A percentile compares a stretch with the other conserved stretches of the same genome.
Evolutionary conservation across 1,140 invertebrate genomes (phyloP).

Genomic region (Nautilus pompilius): DNA sequence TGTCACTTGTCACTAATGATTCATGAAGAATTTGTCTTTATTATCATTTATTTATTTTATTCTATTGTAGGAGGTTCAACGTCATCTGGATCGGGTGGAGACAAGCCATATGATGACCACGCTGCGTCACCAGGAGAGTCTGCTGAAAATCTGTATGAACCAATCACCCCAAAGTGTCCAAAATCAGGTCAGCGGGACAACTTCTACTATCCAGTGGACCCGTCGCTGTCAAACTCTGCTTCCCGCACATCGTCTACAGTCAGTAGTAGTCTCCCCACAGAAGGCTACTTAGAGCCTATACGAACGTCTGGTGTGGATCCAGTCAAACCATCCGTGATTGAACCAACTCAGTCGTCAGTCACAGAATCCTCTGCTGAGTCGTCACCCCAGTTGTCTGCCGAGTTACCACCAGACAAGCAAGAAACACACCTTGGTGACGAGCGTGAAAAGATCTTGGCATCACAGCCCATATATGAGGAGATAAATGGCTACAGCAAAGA

Average conservation of each 20-base stretch:
- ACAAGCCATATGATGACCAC: constrained; percentile 32
- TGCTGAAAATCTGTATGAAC: constrained; percentile 45
- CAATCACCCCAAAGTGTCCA: constrained; percentile 36
- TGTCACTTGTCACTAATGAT: no score
- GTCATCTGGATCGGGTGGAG: constrained; percentile 24
- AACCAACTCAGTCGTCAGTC: not conserved
- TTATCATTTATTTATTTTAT: no score
- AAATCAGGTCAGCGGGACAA: constrained; percentile 17
- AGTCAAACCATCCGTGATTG: not conserved
- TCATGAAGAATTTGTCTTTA: no score
- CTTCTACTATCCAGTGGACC: constrained; percentile 26
- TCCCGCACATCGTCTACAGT: constrained; percentile 5
- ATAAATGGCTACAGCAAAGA: constrained; percentile 36
- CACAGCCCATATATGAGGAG: constrained; percentile 49
- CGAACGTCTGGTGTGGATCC: constrained; percentile 10
- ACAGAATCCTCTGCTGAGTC: constrained; percentile 7
- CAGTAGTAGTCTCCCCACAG: constrained; percentile 21
- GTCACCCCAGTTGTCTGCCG: constrained; percentile 3
- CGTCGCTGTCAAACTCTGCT: constrained; percentile 3
- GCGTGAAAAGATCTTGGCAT: constrained; percentile 30
- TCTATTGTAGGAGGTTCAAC: constrained; percentile 25
- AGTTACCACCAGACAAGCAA: constrained; percentile 3
- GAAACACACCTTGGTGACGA: constrained; percentile 23
- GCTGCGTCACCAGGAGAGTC: constrained; percentile 43
- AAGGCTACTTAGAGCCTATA: constrained; percentile 45